These are phyloP conservation scores for Apamea epomidion DNA, from an alignment of 2,888 invertebrate genomes.

Conservation along the genomic window DNA sequence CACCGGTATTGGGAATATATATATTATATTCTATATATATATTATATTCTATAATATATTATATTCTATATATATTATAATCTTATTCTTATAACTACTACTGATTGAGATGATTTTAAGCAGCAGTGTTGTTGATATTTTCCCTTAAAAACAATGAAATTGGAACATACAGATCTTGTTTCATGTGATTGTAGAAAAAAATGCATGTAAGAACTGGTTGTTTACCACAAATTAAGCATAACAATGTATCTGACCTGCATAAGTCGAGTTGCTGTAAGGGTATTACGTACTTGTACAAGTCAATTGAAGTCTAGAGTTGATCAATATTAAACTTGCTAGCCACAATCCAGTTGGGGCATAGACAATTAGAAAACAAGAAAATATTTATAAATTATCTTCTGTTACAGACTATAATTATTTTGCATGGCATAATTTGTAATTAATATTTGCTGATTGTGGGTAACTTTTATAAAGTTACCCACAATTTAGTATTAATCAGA, in stretches of 20 bases:
- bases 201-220: not conserved
- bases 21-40: too few species aligned
- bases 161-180: not conserved
- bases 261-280: not conserved
- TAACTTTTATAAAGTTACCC: too few species aligned
- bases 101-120: not conserved
- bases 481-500: not conserved
- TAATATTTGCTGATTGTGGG: too few species aligned
- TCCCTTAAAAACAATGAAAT: not conserved
- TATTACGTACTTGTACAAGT: not conserved
- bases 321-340: not conserved
- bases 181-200: not conserved
- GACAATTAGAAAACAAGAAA: not conserved
- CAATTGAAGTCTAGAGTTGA: not conserved
- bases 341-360: not conserved
- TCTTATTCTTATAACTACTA: not conserved
- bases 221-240: not conserved
- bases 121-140: not conserved
- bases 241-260: not conserved
- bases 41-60: too few species aligned
- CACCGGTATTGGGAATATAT: too few species aligned
- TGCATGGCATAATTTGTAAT: not conserved
- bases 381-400: not conserved
- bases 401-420: not conserved
- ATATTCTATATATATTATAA: too few species aligned